Conservation (phyloP, 1,140 invertebrate species). For the Lucilia cuprina region DNA sequence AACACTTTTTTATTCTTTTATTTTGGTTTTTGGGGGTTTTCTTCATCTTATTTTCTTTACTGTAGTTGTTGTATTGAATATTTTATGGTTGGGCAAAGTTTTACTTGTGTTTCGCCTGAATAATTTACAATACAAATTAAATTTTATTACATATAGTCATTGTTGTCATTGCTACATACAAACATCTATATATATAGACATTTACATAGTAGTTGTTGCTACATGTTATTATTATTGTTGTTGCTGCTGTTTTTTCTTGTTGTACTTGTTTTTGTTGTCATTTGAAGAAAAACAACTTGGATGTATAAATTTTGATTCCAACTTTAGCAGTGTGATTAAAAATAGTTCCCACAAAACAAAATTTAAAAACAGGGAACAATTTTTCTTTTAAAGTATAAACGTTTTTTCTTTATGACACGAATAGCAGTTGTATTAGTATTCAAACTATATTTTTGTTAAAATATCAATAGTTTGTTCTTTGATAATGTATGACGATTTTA, state of each 20-base stretch:
- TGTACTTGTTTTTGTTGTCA: neutral
- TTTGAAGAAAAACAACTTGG: neutral
- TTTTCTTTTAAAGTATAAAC: too few species aligned
- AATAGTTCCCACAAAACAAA: too few species aligned
- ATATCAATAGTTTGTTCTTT: too few species aligned
- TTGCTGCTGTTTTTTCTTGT: neutral
- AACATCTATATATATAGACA: too few species aligned
- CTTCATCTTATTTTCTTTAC: neutral
- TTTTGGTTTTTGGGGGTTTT: neutral
- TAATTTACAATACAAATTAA: slow-evolving; percentile 36
- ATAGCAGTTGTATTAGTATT: too few species aligned
- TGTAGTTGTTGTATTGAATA: slow-evolving; percentile 24
- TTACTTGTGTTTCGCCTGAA: slow-evolving; percentile 29
- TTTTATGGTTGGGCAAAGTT: slow-evolving; percentile 25
- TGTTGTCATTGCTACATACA: neutral
- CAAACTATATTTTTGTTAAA: too few species aligned
- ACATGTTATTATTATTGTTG: neutral
- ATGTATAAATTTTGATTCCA: too few species aligned
- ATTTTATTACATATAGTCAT: slow-evolving; percentile 21
- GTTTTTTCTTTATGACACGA: too few species aligned
- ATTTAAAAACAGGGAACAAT: too few species aligned
- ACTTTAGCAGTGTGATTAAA: too few species aligned
- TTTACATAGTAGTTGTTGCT: slow-evolving; percentile 3
- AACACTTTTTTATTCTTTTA: neutral
- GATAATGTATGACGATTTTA: too few species aligned